Percentiles rank a stretch among this genome's conserved stretches.
Conservation (phyloP, 2,113 vertebrate genomes). For the Carassius carassius region DNA sequence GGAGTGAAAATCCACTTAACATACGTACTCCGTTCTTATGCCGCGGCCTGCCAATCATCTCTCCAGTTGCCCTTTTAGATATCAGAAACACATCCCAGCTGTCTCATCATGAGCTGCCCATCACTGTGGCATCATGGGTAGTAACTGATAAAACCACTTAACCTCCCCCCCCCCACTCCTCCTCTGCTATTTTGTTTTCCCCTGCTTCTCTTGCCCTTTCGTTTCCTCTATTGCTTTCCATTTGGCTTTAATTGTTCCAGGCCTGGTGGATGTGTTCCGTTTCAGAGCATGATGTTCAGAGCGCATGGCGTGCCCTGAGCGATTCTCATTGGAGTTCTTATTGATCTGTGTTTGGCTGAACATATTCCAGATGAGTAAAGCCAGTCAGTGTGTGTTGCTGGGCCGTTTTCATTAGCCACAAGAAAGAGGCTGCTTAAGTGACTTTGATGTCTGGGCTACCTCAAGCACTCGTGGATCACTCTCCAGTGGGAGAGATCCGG, state of each 20-base stretch:
- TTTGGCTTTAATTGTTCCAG: slow-evolving; percentile 23
- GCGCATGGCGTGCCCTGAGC: background rate
- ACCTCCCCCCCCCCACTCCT: slow-evolving; percentile 22
- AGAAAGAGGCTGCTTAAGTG: slow-evolving; percentile 40
- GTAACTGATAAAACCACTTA: slow-evolving; percentile 61
- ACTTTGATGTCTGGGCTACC: slow-evolving; percentile 38
- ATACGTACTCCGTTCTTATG: slow-evolving; percentile 40
- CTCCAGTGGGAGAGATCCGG: background rate
- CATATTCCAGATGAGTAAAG: slow-evolving; percentile 48
- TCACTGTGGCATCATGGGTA: slow-evolving; percentile 57
- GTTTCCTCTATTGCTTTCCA: slow-evolving; percentile 7
- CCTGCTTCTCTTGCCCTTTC: background rate
- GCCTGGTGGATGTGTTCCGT: slow-evolving; percentile 2
- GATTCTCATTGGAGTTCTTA: slow-evolving; percentile 38
- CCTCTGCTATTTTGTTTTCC: slow-evolving; percentile 12
- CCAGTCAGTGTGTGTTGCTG: background rate
- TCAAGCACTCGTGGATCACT: slow-evolving; percentile 37
- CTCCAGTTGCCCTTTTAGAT: slow-evolving; percentile 49
- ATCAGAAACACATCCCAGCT: slow-evolving; percentile 47
- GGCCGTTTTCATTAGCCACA: slow-evolving; percentile 44
- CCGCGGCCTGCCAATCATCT: slow-evolving; percentile 48
- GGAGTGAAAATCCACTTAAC: slow-evolving; percentile 66
- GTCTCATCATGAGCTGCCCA: slow-evolving; percentile 39
- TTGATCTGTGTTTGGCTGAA: slow-evolving; percentile 52
- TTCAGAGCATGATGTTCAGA: slow-evolving; percentile 19